Conservation (phyloP, 2,797 vertebrate genomes). For the Discoglossus pictus region DNA sequence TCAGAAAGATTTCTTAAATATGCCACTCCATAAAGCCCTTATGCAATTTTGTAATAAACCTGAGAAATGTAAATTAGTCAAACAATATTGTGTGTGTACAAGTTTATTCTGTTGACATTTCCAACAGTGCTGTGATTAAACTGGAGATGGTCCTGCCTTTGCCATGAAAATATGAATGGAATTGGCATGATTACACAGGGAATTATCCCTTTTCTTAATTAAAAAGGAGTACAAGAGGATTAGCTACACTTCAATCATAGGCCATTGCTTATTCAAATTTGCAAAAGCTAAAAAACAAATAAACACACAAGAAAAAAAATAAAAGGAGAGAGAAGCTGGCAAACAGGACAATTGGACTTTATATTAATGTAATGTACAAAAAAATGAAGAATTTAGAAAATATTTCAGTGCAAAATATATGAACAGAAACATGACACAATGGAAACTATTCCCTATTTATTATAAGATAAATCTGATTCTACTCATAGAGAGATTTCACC, state of each 20-base stretch:
- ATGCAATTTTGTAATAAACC: too few relatives aligned
- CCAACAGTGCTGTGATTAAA: conserved; percentile 4
- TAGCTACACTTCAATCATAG: conserved; percentile 24
- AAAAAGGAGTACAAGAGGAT: conserved; percentile 44
- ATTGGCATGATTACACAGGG: conserved; percentile 5
- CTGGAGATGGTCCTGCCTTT: conserved; percentile 5
- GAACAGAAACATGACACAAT: conserved; percentile 3
- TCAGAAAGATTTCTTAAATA: too few relatives aligned
- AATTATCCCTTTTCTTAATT: conserved; percentile 45
- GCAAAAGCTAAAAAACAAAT: background rate
- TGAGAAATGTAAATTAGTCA: too few relatives aligned
- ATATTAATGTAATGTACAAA: conserved; percentile 17
- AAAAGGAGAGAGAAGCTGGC: conserved; percentile 9
- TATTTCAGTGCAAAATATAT: conserved; percentile 8
- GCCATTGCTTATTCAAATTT: conserved; percentile 22
- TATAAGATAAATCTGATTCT: background rate
- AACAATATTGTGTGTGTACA: background rate
- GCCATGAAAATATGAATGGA: conserved; percentile 16
- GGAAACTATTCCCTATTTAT: background rate
- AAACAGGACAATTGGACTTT: conserved; percentile 7
- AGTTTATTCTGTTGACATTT: conserved; percentile 12
- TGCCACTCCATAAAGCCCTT: too few relatives aligned
- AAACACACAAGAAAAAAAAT: conserved; percentile 16
- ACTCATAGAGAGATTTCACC: background rate
- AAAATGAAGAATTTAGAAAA: conserved; percentile 11